These are phyloP conservation scores for Mormyrus proboscirostris DNA, from an alignment of 2,797 vertebrate genomes.

Conservation along the genomic window DNA sequence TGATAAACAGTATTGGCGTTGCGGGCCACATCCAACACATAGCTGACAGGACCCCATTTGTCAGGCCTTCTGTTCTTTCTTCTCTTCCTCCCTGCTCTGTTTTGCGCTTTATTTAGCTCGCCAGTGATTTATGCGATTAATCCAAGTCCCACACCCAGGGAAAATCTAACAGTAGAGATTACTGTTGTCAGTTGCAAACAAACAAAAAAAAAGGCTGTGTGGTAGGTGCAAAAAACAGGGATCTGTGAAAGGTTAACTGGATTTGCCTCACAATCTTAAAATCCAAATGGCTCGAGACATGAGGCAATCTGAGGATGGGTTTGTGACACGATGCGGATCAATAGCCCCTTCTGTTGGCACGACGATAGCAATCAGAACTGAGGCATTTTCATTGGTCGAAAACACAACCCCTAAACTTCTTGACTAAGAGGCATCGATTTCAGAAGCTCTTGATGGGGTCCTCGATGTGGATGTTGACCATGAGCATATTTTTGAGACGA, in stretches of 20 bases:
- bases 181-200: slow-evolving; percentile 36
- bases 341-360: slow-evolving; percentile 39
- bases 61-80: background rate
- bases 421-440: slow-evolving; percentile 48
- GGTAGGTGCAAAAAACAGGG: slow-evolving; percentile 15
- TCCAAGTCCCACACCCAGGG: slow-evolving; percentile 21
- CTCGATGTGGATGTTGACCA: background rate
- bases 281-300: slow-evolving; percentile 25
- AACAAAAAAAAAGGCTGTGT: background rate
- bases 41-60: background rate
- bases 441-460: slow-evolving; percentile 25
- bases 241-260: slow-evolving; percentile 29
- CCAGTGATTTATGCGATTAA: background rate
- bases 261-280: slow-evolving; percentile 32
- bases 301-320: slow-evolving; percentile 36
- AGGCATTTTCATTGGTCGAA: slow-evolving; percentile 26
- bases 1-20: background rate
- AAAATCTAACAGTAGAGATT: slow-evolving; percentile 15
- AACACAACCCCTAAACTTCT: slow-evolving; percentile 27
- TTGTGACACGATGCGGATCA: slow-evolving; percentile 41
- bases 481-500: background rate
- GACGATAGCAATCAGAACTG: slow-evolving; percentile 41
- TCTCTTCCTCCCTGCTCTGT: background rate
- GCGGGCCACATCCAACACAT: background rate
- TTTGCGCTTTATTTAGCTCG: background rate